Evolutionary conservation across 2,888 invertebrate species (phyloP), one percentile per base, ranked within the genome.

Genomic region (Polylopha cassiicola): DNA sequence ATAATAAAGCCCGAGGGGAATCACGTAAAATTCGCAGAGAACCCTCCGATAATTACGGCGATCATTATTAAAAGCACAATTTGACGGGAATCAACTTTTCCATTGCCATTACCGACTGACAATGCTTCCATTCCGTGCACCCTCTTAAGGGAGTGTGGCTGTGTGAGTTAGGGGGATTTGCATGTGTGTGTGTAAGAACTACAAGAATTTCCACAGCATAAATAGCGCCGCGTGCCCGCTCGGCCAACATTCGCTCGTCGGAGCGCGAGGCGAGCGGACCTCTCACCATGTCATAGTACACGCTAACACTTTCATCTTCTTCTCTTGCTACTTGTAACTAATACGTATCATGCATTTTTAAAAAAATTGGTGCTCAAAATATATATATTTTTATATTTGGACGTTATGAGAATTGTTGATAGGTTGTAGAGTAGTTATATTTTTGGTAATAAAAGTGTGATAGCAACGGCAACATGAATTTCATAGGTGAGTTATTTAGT

Each of bases 321-420:
- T 57, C 58, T 50, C 51, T 56, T 59, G 54, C 46, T 53, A 45
- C 56, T 45, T 57, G 54, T 51, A 60, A 74, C 73, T 71, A 60
- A 80, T 67, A 82, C 84, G 84, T 84, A 84, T 82, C 84, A 84
- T 80, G 70, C 73, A 75, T 68, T 71, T 65, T 75, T 64, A 74
- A 46, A 58, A 73, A 72, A 64, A 63, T 80, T 73, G 84, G 84
- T 84, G 84, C 84, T 84, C 82, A 82, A 81, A 63, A 61, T 44
- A 46, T 47, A 55, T 54, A 50, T 48, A 56, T 78, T 81, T 79
- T 77, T 80, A 75, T 73, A 75, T 63, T 55, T 43, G 68, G 65
- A 65, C 65, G 68, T 68, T 76, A 79, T 77, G 76, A 60, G 61
- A 65, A 55, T 65, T 65, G 67, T 67, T 53, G 50, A 29, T 80